Evolutionary conservation across 35 echinoderm and acorn worm species (phyloP).

Genomic region (Ptychodera flava): DNA sequence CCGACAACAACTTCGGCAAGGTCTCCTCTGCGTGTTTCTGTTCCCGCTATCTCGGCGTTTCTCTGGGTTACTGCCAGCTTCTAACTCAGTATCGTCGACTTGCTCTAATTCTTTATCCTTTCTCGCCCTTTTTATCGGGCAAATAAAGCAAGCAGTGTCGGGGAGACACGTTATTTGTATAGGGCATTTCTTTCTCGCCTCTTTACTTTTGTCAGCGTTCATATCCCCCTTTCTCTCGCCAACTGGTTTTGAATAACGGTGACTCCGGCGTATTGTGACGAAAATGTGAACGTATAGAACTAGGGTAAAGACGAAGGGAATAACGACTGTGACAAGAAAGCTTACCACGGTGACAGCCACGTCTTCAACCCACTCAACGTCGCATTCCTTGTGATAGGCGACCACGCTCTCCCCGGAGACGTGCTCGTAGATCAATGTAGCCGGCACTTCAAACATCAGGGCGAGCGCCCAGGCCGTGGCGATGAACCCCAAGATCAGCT

Average conservation of each 20-base stretch:
- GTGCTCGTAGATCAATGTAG: too few relatives aligned
- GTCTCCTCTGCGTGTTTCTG: too few relatives aligned
- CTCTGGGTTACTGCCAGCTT: too few relatives aligned
- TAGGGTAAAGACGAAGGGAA: constrained; percentile 18
- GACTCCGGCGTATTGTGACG: constrained; percentile 15
- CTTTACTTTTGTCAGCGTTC: too few relatives aligned
- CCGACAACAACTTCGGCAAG: too few relatives aligned
- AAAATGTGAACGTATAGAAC: constrained; percentile 25
- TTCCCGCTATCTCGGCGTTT: too few relatives aligned
- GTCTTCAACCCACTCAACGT: background rate
- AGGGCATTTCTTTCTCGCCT: constrained; percentile 4
- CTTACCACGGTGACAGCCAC: constrained; percentile 16
- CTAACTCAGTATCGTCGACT: too few relatives aligned
- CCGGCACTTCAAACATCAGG: constrained; percentile 9
- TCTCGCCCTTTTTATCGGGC: too few relatives aligned
- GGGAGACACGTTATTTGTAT: background rate
- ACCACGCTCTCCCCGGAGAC: too few relatives aligned
- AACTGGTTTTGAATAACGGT: too few relatives aligned
- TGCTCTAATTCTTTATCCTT: too few relatives aligned
- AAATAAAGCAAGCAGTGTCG: background rate
- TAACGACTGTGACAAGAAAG: constrained; percentile 15
- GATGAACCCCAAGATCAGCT: background rate
- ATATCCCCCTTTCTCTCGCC: too few relatives aligned
- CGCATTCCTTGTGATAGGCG: constrained; percentile 15
- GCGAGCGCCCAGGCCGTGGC: background rate